Evolutionary conservation across 2,113 vertebrate species (phyloP).

Genomic region (Tricholaema leucomelas): DNA sequence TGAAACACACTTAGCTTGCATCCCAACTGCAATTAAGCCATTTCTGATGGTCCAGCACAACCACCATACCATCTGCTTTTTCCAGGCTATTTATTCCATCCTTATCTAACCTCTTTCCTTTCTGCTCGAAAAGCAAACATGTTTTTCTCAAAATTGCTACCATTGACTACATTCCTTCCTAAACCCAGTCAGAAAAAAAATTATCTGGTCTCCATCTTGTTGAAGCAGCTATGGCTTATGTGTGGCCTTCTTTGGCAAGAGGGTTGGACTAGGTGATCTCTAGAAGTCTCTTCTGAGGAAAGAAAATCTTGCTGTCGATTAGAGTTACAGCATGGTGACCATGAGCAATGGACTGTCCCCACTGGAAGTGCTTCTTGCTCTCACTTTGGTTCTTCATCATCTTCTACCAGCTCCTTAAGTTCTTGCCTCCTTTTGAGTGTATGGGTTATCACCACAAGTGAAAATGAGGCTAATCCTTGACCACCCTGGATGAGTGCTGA

Average conservation of each 20-base stretch:
- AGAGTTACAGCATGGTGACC: not conserved
- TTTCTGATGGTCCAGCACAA: slow-evolving; percentile 43
- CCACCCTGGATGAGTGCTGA: not conserved
- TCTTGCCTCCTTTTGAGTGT: not conserved
- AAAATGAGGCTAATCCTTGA: not conserved
- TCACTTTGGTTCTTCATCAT: not conserved
- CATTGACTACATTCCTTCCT: not conserved
- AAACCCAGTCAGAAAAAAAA: not conserved
- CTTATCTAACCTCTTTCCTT: slow-evolving; percentile 10
- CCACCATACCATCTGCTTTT: slow-evolving; percentile 55
- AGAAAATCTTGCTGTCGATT: not conserved
- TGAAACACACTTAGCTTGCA: slow-evolving; percentile 12
- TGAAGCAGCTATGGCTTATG: not conserved
- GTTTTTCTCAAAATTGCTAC: slow-evolving; percentile 4
- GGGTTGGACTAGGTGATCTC: too few species aligned
- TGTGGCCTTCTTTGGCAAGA: too few species aligned
- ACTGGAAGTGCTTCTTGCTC: not conserved
- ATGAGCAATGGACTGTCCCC: not conserved
- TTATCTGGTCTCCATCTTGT: not conserved
- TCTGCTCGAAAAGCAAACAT: not conserved
- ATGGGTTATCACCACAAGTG: not conserved
- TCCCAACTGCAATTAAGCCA: slow-evolving; percentile 2
- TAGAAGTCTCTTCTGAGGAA: not conserved
- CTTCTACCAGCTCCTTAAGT: not conserved
- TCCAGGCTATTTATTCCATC: slow-evolving; percentile 33